Evolutionary conservation across 2,888 invertebrate species (phyloP), one percentile per base, ranked within the genome.

Genomic region (Agrochola lychnidis): DNA sequence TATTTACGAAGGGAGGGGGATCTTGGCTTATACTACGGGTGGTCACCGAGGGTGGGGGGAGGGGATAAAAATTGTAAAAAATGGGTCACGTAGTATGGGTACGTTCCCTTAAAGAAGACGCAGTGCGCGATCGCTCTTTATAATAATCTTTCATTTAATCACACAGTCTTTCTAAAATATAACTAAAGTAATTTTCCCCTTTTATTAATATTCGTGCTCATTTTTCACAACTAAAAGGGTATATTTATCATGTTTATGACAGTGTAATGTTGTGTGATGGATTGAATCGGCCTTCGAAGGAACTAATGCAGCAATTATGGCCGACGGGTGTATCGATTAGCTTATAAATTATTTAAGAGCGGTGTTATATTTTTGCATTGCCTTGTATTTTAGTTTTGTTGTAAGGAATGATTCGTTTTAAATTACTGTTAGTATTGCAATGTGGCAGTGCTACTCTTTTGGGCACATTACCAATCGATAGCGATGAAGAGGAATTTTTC

Each of bases 191-290:
- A 69, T 78, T 59, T 51, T 25, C 30, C 14, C 14, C 36, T 53
- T 48, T 42, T 42, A 73, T 40, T 25, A 73, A 61, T 40, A 80
- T 16, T 73, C 42, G 5, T 40, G 53, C n/a, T 74, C 75, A 75
- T 81, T 81, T 81, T 67, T 75, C 45, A 67, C 22, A 12, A 56
- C 14, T 81, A 56, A 67, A 56, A 67, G 66, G 36, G 51, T 56
- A 51, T 76, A 76, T 82, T 76, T 70, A 64, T 77, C 53, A 76
- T 64, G 25, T 42, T 66, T 77, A 14, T 82, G 82, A 42, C 77
- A 70, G 4, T 48, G 6, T 70, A 42, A 70, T 48, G 57, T 63
- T 1, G n/a, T 22, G 40, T 81, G 82, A 76, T 76, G n/a, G 69
- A 76, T 79, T 7, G 81, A n/a, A 14, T 19, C 14, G 40, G 48